Conservation (phyloP, 2,797 vertebrate genomes). For the Euphonia xanthogaster region DNA sequence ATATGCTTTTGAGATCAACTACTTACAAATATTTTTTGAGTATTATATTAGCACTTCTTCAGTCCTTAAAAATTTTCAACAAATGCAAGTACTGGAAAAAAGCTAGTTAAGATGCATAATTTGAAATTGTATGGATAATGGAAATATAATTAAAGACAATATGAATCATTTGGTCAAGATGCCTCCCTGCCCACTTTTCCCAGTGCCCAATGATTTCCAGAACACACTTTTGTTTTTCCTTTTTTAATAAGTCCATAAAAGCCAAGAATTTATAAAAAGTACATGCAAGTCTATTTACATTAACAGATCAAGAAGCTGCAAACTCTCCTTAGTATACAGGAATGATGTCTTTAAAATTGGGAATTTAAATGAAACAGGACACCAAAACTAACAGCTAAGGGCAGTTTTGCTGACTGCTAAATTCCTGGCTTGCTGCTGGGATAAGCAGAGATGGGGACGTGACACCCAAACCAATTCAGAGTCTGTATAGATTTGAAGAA, state of each 20-base stretch:
- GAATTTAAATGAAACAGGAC: neutral
- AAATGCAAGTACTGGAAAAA: neutral
- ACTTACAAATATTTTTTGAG: neutral
- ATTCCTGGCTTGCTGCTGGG: neutral
- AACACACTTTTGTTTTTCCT: neutral
- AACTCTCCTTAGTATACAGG: neutral
- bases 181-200: neutral
- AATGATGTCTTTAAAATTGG: neutral
- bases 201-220: neutral
- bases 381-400: neutral
- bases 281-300: conserved; percentile 30
- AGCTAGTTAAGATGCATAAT: neutral
- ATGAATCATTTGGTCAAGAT: neutral
- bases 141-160: neutral
- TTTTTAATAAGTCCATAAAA: conserved; percentile 52
- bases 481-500: neutral
- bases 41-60: neutral
- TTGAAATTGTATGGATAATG: neutral
- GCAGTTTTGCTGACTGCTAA: neutral
- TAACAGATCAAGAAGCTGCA: neutral
- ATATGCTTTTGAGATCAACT: neutral
- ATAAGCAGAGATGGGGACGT: neutral
- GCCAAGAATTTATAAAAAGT: conserved; percentile 9
- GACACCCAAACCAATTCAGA: neutral
- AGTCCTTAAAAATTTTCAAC: neutral